Conservation (phyloP, 2,113 vertebrate genomes). For the Axis porcinus region DNA sequence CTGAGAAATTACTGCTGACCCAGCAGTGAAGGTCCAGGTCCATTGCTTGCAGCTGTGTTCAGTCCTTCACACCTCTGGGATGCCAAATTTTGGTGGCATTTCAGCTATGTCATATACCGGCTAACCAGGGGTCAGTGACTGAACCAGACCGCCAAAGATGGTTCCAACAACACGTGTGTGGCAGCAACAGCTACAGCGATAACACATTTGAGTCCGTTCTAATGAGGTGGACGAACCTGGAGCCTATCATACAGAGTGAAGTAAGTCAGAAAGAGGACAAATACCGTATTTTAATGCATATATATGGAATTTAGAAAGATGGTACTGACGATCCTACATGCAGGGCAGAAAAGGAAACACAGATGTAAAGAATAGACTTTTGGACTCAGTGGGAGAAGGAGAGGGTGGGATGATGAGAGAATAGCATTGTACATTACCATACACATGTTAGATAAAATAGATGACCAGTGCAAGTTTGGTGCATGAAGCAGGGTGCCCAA, state of each 20-base stretch:
- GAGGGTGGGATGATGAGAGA: background rate
- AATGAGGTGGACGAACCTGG: background rate
- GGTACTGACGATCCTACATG: accelerated
- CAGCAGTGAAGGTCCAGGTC: no score
- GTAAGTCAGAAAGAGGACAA: background rate
- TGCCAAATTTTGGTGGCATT: background rate
- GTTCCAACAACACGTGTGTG: background rate
- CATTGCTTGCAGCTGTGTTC: background rate
- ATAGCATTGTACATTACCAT: background rate
- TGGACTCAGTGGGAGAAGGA: background rate
- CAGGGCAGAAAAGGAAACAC: background rate
- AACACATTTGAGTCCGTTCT: background rate
- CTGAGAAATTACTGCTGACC: background rate
- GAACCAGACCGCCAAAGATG: no score
- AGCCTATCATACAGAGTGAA: background rate
- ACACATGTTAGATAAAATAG: background rate
- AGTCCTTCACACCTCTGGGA: accelerated
- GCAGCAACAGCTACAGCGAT: background rate
- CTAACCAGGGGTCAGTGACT: background rate
- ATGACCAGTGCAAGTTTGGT: background rate
- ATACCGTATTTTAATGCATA: background rate
- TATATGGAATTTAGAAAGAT: background rate
- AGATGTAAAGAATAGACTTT: background rate
- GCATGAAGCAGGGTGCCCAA: background rate
- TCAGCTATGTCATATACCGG: background rate